phyloP scores from a whole-genome alignment of 2,888 invertebrate species.

The Anodontia alba region DNA sequence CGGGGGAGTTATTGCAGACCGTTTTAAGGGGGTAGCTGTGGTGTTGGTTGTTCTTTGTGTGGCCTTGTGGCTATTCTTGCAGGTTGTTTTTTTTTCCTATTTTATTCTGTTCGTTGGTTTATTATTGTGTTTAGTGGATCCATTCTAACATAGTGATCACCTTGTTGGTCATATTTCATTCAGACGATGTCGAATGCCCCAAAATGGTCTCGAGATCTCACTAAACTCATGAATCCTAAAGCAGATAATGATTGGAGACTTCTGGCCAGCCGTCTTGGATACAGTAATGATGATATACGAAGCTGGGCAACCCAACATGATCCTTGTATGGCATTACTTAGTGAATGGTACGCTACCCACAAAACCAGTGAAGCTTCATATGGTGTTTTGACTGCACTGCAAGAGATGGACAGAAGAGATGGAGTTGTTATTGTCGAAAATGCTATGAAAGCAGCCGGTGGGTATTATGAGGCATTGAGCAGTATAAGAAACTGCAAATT shows the following conservation, averaged over 20 bases:
- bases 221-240: constrained; percentile 78
- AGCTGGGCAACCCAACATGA: constrained; percentile 81
- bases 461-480: background rate
- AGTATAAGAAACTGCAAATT: background rate
- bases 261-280: constrained; percentile 80
- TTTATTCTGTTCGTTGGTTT: too few relatives aligned
- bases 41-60: too few relatives aligned
- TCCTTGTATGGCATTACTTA: constrained; percentile 82
- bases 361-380: constrained; percentile 79
- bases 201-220: constrained; percentile 80
- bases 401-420: constrained; percentile 81
- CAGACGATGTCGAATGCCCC: constrained; percentile 83
- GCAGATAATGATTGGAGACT: constrained; percentile 81
- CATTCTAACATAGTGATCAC: too few relatives aligned
- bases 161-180: too few relatives aligned
- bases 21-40: too few relatives aligned
- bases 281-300: constrained; percentile 80
- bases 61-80: too few relatives aligned
- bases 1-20: too few relatives aligned
- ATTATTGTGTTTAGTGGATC: too few relatives aligned
- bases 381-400: constrained; percentile 77
- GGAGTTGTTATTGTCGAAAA: constrained; percentile 80
- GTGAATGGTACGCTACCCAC: constrained; percentile 83
- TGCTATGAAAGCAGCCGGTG: constrained; percentile 79
- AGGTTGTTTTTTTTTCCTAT: too few relatives aligned